Conservation (phyloP, 2,113 vertebrate species). For the Nycticryphes semicollaris region DNA sequence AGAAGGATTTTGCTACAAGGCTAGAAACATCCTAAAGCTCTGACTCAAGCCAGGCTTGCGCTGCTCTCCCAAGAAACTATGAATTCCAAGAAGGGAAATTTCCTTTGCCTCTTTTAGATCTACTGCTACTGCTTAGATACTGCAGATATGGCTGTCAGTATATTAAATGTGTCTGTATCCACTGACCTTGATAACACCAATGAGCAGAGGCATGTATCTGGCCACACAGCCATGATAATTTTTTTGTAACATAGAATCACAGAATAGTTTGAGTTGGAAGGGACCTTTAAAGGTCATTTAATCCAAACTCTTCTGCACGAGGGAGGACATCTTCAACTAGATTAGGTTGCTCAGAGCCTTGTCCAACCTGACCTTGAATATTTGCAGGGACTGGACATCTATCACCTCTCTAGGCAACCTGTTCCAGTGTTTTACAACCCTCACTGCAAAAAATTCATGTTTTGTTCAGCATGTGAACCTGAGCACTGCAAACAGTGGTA, state of each 20-base stretch:
- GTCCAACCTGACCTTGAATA: background rate
- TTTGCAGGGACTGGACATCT: background rate
- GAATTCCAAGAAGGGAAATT: background rate
- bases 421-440: background rate
- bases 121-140: background rate
- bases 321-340: background rate
- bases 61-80: background rate
- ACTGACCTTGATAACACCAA: background rate
- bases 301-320: background rate
- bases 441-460: background rate
- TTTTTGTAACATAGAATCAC: background rate
- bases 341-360: background rate
- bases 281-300: background rate
- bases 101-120: background rate
- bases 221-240: background rate
- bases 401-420: background rate
- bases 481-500: background rate
- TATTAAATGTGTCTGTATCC: background rate
- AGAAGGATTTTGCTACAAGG: background rate
- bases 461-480: background rate
- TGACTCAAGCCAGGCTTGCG: background rate
- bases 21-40: background rate
- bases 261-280: background rate
- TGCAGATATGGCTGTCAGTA: background rate
- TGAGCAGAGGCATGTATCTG: background rate